These are phyloP conservation scores for Strigops habroptila DNA, from an alignment of 2,113 vertebrate genomes.

Conservation along the genomic window DNA sequence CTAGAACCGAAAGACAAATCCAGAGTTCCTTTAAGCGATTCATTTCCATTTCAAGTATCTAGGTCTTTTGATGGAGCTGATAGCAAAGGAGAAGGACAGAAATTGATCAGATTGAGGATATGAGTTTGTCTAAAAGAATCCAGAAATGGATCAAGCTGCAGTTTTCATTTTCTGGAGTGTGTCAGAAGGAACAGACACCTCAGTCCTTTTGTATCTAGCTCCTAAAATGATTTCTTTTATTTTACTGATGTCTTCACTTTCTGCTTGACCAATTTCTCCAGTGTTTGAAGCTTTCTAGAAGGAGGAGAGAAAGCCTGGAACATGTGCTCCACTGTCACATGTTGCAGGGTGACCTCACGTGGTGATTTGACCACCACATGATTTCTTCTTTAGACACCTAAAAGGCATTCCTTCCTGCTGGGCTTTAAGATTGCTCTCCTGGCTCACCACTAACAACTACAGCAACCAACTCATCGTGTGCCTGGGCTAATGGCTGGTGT, in stretches of 20 bases:
- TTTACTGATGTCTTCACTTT: neutral
- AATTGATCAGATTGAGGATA: neutral
- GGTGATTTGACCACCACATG: accelerated
- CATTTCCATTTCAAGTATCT: neutral
- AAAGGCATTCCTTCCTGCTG: neutral
- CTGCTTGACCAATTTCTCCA: neutral
- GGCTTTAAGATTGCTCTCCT: neutral
- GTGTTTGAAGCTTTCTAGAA: neutral
- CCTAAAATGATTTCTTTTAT: neutral
- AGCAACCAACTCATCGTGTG: neutral
- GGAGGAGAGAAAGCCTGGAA: neutral
- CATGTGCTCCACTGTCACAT: neutral
- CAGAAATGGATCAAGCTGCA: neutral
- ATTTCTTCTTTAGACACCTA: neutral
- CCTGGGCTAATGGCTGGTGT: neutral
- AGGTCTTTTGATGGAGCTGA: neutral
- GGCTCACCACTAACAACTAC: neutral
- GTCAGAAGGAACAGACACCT: neutral
- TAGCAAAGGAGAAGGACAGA: neutral
- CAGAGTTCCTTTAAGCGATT: neutral
- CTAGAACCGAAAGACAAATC: neutral
- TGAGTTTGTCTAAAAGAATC: neutral
- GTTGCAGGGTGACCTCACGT: accelerated
- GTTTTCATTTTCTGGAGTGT: neutral
- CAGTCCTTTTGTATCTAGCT: neutral